These are phyloP conservation scores for Cydia splendana DNA, from an alignment of 1,140 invertebrate species.

Conservation along the genomic window DNA sequence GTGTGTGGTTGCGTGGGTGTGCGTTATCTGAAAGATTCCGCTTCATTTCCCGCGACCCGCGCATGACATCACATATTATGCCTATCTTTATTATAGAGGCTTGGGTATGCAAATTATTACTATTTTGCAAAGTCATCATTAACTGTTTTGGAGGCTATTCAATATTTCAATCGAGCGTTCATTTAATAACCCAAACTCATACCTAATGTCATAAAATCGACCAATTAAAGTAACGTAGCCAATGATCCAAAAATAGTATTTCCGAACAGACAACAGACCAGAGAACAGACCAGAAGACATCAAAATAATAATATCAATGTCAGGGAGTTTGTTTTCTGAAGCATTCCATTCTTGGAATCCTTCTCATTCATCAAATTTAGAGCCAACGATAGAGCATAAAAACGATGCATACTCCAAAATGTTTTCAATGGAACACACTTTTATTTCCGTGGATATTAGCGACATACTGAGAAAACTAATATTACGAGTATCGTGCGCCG, in stretches of 20 bases:
- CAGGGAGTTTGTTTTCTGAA: not conserved
- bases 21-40: constrained; percentile 78
- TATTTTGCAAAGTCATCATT: constrained; percentile 26
- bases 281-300: too few relatives aligned
- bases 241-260: too few relatives aligned
- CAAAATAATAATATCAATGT: not conserved
- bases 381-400: too few relatives aligned
- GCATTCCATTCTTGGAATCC: not conserved
- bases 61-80: constrained; percentile 68
- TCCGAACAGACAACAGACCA: too few relatives aligned
- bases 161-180: not conserved
- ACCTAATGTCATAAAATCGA: too few relatives aligned
- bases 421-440: not conserved
- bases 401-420: too few relatives aligned
- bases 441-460: constrained; percentile 34
- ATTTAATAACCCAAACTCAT: too few relatives aligned
- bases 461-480: constrained; percentile 44
- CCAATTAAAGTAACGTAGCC: too few relatives aligned
- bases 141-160: constrained; percentile 16
- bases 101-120: constrained; percentile 29
- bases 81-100: constrained; percentile 40
- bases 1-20: constrained; percentile 57
- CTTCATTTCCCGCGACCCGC: constrained; percentile 76
- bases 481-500: constrained; percentile 40
- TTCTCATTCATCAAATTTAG: not conserved